These are phyloP conservation scores for Oncopodura yosiiana DNA, from an alignment of 1,140 invertebrate species.

Conservation along the genomic window DNA sequence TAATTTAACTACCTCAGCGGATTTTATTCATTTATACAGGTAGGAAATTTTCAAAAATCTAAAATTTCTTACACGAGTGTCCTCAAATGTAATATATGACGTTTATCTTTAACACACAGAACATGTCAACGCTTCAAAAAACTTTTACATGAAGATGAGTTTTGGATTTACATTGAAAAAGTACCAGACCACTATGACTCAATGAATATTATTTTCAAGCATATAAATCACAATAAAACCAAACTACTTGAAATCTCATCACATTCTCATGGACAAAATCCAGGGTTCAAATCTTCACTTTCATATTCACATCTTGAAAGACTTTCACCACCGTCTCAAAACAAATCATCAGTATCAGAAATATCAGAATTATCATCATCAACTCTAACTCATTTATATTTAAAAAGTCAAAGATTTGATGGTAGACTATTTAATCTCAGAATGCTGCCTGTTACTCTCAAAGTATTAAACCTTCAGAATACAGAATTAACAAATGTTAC, in stretches of 20 bases:
- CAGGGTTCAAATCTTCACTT: slow-evolving; percentile 26
- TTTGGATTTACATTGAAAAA: slow-evolving; percentile 25
- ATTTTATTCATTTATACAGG: slow-evolving; percentile 22
- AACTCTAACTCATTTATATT: slow-evolving; percentile 20
- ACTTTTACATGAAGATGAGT: slow-evolving; percentile 22
- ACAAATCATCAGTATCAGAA: background rate
- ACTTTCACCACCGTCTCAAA: background rate
- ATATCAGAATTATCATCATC: background rate
- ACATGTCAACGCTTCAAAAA: slow-evolving; percentile 14
- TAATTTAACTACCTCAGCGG: slow-evolving; percentile 13
- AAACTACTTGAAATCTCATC: slow-evolving; percentile 8
- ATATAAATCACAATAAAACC: slow-evolving; percentile 14
- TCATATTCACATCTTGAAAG: slow-evolving; percentile 11
- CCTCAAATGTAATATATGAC: too few species aligned
- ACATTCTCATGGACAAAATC: slow-evolving; percentile 11
- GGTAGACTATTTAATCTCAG: slow-evolving; percentile 13
- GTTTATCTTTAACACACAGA: too few species aligned
- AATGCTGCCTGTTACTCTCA: slow-evolving; percentile 24
- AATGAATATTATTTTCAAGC: slow-evolving; percentile 19
- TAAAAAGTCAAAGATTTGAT: slow-evolving; percentile 28
- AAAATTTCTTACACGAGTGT: too few species aligned
- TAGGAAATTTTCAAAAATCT: too few species aligned
- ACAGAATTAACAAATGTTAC: slow-evolving; percentile 16
- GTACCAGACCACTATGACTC: slow-evolving; percentile 28
- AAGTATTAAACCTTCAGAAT: slow-evolving; percentile 19